Evolutionary conservation across 2,797 vertebrate species (phyloP), one percentile per base, ranked within the genome.

Genomic region (Spinus pinus): DNA sequence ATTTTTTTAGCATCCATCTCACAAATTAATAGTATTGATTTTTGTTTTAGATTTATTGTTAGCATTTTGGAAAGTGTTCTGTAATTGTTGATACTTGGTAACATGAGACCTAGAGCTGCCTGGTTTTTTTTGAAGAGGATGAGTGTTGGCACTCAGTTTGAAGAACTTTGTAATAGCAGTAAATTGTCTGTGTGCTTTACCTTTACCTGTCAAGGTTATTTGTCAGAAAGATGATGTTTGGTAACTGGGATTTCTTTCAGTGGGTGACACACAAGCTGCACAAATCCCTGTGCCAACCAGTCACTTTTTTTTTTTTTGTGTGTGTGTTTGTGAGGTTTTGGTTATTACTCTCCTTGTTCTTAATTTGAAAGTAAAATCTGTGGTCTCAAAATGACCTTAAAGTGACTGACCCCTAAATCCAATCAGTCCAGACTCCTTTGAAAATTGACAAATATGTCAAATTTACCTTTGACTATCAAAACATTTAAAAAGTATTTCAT

Each of bases 301-400:
- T 92, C 66, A 64, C 53, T 96, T 28, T 5, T 1, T 28, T 6
- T 47, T 16, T 7, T 23, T 5, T 14, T 3, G 30, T 37, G 0
- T 12, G 3, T 91, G 84, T 95, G 9, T 44, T 47, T 54, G 86
- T 94, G 93, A 96, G 95, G 66, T 96, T 98, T 95, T 93, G 66
- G 86, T 97, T 97, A 96, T 98, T 88, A 84, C 61, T 96, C 97
- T 97, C 95, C 96, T 96, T 97, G 88, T 44, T 80, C 91, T 86
- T 86, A 67, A 98, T 98, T 97, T 98, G 97, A 98, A 98, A 98
- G 98, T 98, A 97, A 98, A 98, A 98, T 98, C 71, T 92, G 82
- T 95, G 97, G 91, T 98, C 96, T 97, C 90, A 82, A 88, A 95
- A 94, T 97, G 98, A 98, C 98, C 98, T 98, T 94, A 96, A 86